Evolutionary conservation across 2,797 vertebrate genomes (phyloP).

Genomic region (Balearica regulorum): DNA sequence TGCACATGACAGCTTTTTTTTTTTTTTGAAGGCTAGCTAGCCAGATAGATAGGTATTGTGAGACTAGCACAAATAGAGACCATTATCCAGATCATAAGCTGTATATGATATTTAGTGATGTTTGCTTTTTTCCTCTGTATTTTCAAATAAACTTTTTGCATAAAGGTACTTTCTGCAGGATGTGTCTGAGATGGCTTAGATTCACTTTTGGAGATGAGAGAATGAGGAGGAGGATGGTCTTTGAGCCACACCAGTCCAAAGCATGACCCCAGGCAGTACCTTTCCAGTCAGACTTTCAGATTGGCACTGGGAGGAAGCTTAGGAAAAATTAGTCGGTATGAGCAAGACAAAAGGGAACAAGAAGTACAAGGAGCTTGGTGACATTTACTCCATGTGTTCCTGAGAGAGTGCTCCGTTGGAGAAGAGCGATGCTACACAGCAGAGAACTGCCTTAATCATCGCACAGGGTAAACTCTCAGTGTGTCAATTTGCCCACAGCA

Average conservation of each 20-base stretch:
- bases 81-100: not conserved
- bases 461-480: not conserved
- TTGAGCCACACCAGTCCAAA: not conserved
- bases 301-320: not conserved
- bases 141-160: not conserved
- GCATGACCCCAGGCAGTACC: not conserved
- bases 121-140: not conserved
- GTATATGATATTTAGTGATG: not conserved
- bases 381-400: not conserved
- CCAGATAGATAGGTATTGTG: too few species aligned
- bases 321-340: not conserved
- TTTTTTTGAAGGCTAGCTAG: not conserved
- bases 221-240: not conserved
- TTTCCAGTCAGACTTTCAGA: not conserved
- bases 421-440: not conserved
- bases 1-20: not conserved
- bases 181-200: not conserved
- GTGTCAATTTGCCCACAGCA: not conserved
- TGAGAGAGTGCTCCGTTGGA: not conserved
- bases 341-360: not conserved
- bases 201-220: not conserved
- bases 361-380: not conserved
- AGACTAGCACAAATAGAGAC: not conserved
- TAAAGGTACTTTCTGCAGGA: not conserved
- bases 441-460: not conserved